These are phyloP conservation scores for Serranochromis macrocephalus DNA, from an alignment of 2,113 vertebrate genomes.

Conservation along the genomic window DNA sequence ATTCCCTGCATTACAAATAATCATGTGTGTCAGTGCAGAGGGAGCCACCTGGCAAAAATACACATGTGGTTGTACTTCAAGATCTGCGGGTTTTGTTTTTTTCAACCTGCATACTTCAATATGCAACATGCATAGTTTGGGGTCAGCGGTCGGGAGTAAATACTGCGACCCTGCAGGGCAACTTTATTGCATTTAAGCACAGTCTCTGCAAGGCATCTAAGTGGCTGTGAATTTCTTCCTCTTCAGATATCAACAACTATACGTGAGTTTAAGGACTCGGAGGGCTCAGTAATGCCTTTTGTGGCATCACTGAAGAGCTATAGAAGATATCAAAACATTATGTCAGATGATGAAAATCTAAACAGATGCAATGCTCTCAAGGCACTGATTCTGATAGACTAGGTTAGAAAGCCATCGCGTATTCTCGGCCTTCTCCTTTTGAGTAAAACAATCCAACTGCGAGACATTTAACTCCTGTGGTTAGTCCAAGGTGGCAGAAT, in stretches of 20 bases:
- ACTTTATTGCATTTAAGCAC: neutral
- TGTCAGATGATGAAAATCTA: neutral
- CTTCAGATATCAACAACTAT: conserved; percentile 5
- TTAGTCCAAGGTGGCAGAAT: neutral
- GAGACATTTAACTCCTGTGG: neutral
- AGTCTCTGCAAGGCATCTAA: neutral
- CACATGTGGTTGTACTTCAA: neutral
- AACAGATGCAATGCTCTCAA: neutral
- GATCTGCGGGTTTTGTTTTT: neutral
- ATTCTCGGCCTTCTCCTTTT: neutral
- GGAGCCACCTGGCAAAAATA: neutral
- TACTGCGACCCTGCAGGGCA: neutral
- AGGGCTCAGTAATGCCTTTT: neutral
- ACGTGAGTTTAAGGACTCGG: neutral
- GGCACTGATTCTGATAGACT: neutral
- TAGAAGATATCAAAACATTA: neutral
- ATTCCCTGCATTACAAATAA: conserved; percentile 9
- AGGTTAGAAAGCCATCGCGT: neutral
- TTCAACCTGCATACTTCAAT: neutral
- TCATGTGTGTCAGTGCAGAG: neutral
- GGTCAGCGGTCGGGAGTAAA: conserved; percentile 9
- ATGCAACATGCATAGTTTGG: neutral
- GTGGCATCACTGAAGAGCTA: neutral
- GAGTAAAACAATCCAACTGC: neutral
- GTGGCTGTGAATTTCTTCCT: neutral